A percentile compares a stretch with the other conserved stretches of the same genome.
phyloP scores from a whole-genome alignment of 2,888 invertebrate genomes.

The Tyria jacobaeae region DNA sequence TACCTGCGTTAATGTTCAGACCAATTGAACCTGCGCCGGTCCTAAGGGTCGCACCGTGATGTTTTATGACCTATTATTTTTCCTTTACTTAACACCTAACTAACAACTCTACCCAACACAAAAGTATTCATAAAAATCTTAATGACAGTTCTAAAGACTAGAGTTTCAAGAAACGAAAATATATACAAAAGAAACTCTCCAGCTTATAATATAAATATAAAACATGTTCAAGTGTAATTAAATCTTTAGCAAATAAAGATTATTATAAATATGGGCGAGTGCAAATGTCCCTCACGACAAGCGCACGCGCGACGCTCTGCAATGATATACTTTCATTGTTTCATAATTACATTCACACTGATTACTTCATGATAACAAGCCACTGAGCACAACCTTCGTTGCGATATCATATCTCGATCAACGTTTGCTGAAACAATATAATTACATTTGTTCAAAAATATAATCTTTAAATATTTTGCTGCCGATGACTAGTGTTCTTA shows the following conservation, averaged over 20 bases:
- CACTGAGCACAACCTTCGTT: conserved; percentile 14
- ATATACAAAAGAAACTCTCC: too few relatives aligned
- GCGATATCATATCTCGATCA: conserved; percentile 12
- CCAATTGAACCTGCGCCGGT: too few relatives aligned
- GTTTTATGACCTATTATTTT: too few relatives aligned
- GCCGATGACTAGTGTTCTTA: conserved; percentile 7
- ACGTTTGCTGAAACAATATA: conserved; percentile 12
- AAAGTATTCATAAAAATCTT: too few relatives aligned
- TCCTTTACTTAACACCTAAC: too few relatives aligned
- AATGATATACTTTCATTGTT: conserved; percentile 11
- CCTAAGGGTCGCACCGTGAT: too few relatives aligned
- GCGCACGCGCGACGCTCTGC: conserved; percentile 1
- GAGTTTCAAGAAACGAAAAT: too few relatives aligned
- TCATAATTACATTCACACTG: conserved; percentile 14
- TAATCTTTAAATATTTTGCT: conserved; percentile 5
- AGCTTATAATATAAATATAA: too few relatives aligned
- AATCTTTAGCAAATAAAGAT: neutral
- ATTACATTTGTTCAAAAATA: conserved; percentile 13
- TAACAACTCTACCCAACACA: too few relatives aligned
- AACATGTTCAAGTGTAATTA: too few relatives aligned
- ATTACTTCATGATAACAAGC: conserved; percentile 16
- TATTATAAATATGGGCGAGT: neutral
- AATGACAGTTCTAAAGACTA: too few relatives aligned
- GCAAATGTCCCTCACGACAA: neutral
- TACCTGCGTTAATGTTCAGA: too few relatives aligned